These are phyloP conservation scores for Apis florea DNA, from an alignment of 1,140 invertebrate species.

Conservation along the genomic window DNA sequence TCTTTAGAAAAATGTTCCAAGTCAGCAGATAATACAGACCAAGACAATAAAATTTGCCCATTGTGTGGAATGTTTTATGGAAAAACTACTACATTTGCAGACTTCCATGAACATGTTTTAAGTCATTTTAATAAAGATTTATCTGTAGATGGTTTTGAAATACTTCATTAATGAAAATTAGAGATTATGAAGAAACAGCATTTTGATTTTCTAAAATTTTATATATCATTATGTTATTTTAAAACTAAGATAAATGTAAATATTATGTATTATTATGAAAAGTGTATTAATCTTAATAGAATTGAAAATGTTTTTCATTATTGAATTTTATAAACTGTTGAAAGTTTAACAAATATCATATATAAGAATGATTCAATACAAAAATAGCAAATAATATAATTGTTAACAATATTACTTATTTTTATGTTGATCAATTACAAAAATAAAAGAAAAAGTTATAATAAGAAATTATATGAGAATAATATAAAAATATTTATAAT, in stretches of 20 bases:
- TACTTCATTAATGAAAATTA: constrained; percentile 53
- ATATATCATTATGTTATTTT: not conserved
- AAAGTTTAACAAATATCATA: not conserved
- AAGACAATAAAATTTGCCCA: constrained; percentile 75
- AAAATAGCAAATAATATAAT: not conserved
- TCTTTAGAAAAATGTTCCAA: constrained; percentile 59
- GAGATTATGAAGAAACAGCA: not conserved
- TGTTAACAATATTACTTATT: constrained; percentile 42
- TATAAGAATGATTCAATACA: not conserved
- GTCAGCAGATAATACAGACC: constrained; percentile 40
- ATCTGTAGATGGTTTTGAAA: constrained; percentile 60
- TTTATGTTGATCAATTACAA: constrained; percentile 30
- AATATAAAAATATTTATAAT: not conserved
- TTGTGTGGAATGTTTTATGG: constrained; percentile 75
- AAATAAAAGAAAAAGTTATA: constrained; percentile 1
- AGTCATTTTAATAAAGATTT: constrained; percentile 77
- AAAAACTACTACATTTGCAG: constrained; percentile 70
- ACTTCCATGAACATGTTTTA: constrained; percentile 79
- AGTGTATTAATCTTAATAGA: not conserved
- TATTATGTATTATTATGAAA: constrained; percentile 1
- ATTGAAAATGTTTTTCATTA: constrained; percentile 19
- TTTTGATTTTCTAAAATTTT: constrained; percentile 8
- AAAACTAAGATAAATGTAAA: constrained; percentile 16
- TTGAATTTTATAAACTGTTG: constrained; percentile 32
- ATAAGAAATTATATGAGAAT: not conserved